Base-by-base conservation (phyloP, 2,113 vertebrate genomes). In the Chelonoidis abingdonii region DNA sequence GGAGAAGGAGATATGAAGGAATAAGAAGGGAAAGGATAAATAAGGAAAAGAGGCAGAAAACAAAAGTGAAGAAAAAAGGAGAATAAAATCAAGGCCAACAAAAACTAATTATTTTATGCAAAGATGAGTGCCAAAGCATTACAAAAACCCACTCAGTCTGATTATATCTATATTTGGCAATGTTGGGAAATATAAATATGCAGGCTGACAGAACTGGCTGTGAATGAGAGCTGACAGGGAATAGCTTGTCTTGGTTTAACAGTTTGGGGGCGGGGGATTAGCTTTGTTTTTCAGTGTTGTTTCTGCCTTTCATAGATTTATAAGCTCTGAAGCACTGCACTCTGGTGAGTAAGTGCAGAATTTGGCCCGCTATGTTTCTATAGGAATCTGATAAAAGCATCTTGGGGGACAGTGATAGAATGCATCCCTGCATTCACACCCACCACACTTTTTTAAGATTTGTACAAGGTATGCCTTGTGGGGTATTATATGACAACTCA, bases 401-500 rank as follows among this genome's bases (percentile, higher is more conserved):
- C 85, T 87, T 80, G 10, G 25, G 84, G 38, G 88, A 62, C 2
- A 1, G 2, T 16, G 13, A 65, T 31, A 12, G 27, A 62, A 62
- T 62, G 13, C 29, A 62, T 27, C 13, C 57, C 29, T 78, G 29
- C 10, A 38, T 92, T 93, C 31, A 0, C 0, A 79, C 31, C 3
- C 6, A 3, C 29, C 13, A 35, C 31, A 4, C 35, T 35, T 16
- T 65, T 31, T 65, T 65, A 65, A 35, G 35, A 7, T 17, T 65
- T 35, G 7, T 35, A 35, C 14, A 35, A 65, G 62, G 31, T 35
- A 35, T 35, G 13, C 31, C 29, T 35, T 35, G 29, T 65, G 62
- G 35, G 31, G 2, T 65, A 65, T 16, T 65, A 35, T 35, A 14
- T 65, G 31, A 35, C 31, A 65, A 65, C 14, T 65, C 29, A 65